Evolutionary conservation across 2,113 vertebrate species (phyloP), one percentile per base, ranked within the genome.

Genomic region (Furnarius figulus): DNA sequence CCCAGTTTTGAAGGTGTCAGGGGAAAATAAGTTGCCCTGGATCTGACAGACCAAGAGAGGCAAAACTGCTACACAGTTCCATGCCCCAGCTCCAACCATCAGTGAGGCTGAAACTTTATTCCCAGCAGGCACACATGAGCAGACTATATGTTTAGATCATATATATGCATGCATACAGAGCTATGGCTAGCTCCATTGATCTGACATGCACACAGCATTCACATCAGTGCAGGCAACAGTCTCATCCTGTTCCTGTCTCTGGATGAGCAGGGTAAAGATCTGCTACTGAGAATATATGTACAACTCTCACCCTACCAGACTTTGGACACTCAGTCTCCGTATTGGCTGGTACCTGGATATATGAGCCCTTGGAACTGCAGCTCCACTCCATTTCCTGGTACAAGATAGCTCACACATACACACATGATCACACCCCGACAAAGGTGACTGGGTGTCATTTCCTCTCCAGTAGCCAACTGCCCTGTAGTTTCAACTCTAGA

Each of bases 101-200:
- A 86, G 27, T 2, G 13, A 42, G 9, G 20, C 17, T 53, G 31
- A 58, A 79, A 50, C 14, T 46, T 10, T 40, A 33, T 40, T 73
- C 25, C 53, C 37, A 58, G 53, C 11, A 23, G 47, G 31, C 14
- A 30, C 14, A 42, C 27, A 22, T 7, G 39, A 47, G 61, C 30
- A 68, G 33, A 62, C 9, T 28, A 23, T 13, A 3, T 1, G 3
- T 11, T 24, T 5, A 62, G 20, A 37, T 3, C 17, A 15, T 23
- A 4, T 5, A 4, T 14, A n/a, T 4, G 1, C 19, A 12, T 17
- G 14, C 23, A 17, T 21, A 3, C 10, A 63, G 39, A 7, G 7
- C 49, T 79, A 16, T 8, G n/a, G 44, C 20, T 70, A 25, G 30
- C 31, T 42, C 14, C n/a, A 24, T n/a, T 17, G n/a, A 30, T 10